These are phyloP conservation scores for Drosophila pectinifera DNA, from an alignment of 1,140 invertebrate species.

Conservation along the genomic window DNA sequence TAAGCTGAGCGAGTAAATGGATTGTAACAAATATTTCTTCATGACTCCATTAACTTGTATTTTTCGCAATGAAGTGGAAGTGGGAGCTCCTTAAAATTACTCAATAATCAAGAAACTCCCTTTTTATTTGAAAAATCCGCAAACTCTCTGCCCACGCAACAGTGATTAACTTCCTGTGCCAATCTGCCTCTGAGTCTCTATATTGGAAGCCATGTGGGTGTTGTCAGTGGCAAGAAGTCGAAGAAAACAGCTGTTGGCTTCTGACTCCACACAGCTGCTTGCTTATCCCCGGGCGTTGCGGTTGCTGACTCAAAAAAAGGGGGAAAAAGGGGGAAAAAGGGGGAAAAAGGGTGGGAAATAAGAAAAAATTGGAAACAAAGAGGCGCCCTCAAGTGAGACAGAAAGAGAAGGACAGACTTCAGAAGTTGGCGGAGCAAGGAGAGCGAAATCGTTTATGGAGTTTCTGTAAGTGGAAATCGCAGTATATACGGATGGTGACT, in stretches of 20 bases:
- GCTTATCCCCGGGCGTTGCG: background rate
- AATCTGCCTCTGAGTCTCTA: background rate
- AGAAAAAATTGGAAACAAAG: constrained; percentile 65
- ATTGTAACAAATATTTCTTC: background rate
- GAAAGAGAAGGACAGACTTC: background rate
- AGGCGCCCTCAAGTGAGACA: constrained; percentile 10
- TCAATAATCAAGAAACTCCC: constrained; percentile 9
- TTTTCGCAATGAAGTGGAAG: background rate
- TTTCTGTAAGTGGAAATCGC: constrained; percentile 56
- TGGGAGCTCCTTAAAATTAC: constrained; percentile 1
- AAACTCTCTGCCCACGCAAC: constrained; percentile 39
- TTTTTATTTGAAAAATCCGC: background rate
- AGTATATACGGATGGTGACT: constrained; percentile 59
- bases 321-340: background rate
- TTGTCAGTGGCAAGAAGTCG: constrained; percentile 52
- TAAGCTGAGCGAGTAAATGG: too few relatives aligned
- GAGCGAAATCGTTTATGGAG: constrained; percentile 44
- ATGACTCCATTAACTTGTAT: background rate
- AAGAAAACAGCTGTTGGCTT: constrained; percentile 66
- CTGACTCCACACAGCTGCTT: constrained; percentile 42
- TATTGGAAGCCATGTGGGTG: constrained; percentile 62
- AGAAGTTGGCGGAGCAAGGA: background rate
- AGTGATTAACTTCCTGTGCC: constrained; percentile 53
- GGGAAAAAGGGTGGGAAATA: background rate
- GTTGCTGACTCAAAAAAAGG: constrained; percentile 9